A percentile compares a stretch with the other conserved stretches of the same genome.
Evolutionary conservation across 2,113 vertebrate genomes (phyloP).

Genomic region (Oncorhynchus clarkii): DNA sequence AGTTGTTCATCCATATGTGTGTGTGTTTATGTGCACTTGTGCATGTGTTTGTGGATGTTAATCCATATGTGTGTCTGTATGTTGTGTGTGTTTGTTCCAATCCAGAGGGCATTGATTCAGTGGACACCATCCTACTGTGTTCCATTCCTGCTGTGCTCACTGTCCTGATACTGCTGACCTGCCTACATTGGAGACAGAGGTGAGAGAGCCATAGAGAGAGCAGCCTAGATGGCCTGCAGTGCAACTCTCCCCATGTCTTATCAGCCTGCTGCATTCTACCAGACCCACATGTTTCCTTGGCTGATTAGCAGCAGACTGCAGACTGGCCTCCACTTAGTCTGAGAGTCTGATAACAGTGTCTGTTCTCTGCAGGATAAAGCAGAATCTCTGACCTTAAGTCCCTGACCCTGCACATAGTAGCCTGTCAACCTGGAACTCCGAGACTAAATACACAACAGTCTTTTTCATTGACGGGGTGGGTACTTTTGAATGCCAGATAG

Average conservation of each 20-base stretch:
- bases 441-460: not conserved
- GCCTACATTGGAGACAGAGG: not conserved
- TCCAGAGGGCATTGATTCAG: not conserved
- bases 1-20: not conserved
- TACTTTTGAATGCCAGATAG: not conserved
- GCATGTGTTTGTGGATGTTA: not conserved
- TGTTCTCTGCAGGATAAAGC: slow-evolving; percentile 23
- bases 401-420: slow-evolving; percentile 41
- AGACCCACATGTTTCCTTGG: not conserved
- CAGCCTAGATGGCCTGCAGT: not conserved
- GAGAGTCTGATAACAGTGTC: not conserved
- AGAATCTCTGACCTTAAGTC: slow-evolving; percentile 33
- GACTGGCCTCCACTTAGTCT: not conserved
- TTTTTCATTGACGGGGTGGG: not conserved
- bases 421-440: slow-evolving; percentile 31
- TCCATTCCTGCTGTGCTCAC: not conserved
- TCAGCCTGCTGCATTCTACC: not conserved
- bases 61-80: not conserved
- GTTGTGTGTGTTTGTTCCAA: not conserved
- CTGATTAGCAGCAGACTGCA: slow-evolving; percentile 17
- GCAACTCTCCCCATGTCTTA: not conserved
- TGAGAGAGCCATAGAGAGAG: not conserved
- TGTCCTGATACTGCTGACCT: not conserved
- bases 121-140: not conserved
- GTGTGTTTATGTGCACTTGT: slow-evolving; percentile 2